Evolutionary conservation across 2,888 invertebrate species (phyloP).

Genomic region (Autographa gamma): DNA sequence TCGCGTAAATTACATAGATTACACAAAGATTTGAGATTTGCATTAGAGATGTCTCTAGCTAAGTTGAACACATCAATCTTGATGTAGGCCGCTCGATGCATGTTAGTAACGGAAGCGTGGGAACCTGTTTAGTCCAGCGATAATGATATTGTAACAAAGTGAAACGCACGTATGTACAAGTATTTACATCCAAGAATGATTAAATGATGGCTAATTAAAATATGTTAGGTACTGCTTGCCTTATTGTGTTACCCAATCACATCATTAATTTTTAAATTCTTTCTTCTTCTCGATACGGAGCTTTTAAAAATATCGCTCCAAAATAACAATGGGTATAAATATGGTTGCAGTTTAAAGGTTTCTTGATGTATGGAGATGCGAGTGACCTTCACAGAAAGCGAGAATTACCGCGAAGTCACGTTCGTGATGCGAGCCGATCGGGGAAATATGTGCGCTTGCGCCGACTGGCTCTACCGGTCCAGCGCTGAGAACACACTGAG

Average conservation of each 20-base stretch:
- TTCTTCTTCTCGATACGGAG: slow-evolving; percentile 38
- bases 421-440: slow-evolving; percentile 60
- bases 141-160: slow-evolving; percentile 22
- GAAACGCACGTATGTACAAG: slow-evolving; percentile 10
- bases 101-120: slow-evolving; percentile 36
- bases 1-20: slow-evolving; percentile 49
- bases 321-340: slow-evolving; percentile 55
- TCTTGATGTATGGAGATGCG: slow-evolving; percentile 65
- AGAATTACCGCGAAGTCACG: slow-evolving; percentile 53
- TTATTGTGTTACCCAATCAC: slow-evolving; percentile 47
- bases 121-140: slow-evolving; percentile 24
- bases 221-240: slow-evolving; percentile 35
- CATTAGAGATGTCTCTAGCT: slow-evolving; percentile 40
- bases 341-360: slow-evolving; percentile 60
- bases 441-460: slow-evolving; percentile 63
- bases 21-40: slow-evolving; percentile 40
- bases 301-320: slow-evolving; percentile 59
- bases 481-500: slow-evolving; percentile 44
- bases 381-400: slow-evolving; percentile 75
- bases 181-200: slow-evolving; percentile 31
- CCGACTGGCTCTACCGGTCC: slow-evolving; percentile 35
- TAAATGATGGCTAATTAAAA: slow-evolving; percentile 40
- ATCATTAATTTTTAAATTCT: slow-evolving; percentile 43
- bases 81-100: slow-evolving; percentile 19
- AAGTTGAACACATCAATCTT: slow-evolving; percentile 41